phyloP scores from a whole-genome alignment of 1,140 invertebrate species.

The Cyphomyrmex costatus region DNA sequence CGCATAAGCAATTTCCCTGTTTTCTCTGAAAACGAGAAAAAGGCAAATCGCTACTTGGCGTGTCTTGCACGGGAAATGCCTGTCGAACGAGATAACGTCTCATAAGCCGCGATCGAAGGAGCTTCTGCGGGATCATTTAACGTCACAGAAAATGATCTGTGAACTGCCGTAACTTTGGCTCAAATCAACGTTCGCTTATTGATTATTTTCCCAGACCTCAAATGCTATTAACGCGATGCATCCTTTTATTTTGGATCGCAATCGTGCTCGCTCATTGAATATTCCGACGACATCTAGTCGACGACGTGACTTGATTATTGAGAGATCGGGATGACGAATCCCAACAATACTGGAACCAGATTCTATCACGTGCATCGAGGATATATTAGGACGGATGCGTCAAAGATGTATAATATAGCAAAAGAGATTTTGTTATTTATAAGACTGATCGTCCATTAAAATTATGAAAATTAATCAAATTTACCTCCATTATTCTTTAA shows the following conservation, averaged over 20 bases:
- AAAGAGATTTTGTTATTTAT: background rate
- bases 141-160: background rate
- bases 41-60: background rate
- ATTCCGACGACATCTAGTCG: background rate
- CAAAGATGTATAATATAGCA: background rate
- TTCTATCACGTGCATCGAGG: background rate
- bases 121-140: background rate
- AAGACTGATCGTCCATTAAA: background rate
- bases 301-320: slow-evolving; percentile 33
- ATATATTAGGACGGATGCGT: background rate
- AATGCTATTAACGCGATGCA: background rate
- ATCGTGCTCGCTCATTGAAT: background rate
- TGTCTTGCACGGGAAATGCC: background rate
- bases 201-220: slow-evolving; percentile 23
- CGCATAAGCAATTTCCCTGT: background rate
- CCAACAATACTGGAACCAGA: background rate
- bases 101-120: background rate
- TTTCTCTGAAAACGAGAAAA: background rate
- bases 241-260: background rate
- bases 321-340: background rate
- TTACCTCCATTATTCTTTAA: too few relatives aligned
- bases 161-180: background rate
- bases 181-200: background rate
- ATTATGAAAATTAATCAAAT: slow-evolving; percentile 5
- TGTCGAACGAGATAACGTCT: background rate